Percentiles rank a stretch among this genome's conserved stretches.
Evolutionary conservation across 2,113 vertebrate genomes (phyloP).

Genomic region (Macrotus californicus): DNA sequence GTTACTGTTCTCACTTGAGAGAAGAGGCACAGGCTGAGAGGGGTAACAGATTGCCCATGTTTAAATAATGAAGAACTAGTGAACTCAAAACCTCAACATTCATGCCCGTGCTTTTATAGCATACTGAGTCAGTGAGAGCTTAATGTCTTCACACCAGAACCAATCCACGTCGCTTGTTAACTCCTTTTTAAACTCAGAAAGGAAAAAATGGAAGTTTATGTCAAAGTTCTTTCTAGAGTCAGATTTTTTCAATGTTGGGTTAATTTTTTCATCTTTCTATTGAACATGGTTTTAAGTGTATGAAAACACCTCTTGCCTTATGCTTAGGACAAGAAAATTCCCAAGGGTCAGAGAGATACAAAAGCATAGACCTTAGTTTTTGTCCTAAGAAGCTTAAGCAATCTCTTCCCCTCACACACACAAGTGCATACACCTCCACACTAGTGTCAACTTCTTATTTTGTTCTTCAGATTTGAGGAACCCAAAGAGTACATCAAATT

Average conservation of each 20-base stretch:
- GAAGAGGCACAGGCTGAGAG: not conserved
- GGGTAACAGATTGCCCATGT: not conserved
- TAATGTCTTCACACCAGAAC: not conserved
- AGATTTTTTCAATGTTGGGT: not conserved
- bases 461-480: not conserved
- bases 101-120: not conserved
- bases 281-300: not conserved
- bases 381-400: not conserved
- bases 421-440: accelerated
- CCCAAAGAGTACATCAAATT: not conserved
- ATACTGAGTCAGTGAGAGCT: not conserved
- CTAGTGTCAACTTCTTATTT: not conserved
- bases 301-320: not conserved
- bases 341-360: not conserved
- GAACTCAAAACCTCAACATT: not conserved
- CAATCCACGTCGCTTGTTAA: not conserved
- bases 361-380: not conserved
- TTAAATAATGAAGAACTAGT: not conserved
- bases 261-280: not conserved
- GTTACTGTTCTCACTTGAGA: not conserved
- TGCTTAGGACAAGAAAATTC: not conserved
- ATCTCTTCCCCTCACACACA: accelerated
- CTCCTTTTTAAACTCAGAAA: not conserved
- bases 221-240: not conserved
- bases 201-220: not conserved